A percentile compares a stretch with the other conserved stretches of the same genome.
phyloP scores from a whole-genome alignment of 23 tunicate genomes.

The Clavelina lepadiformis region DNA sequence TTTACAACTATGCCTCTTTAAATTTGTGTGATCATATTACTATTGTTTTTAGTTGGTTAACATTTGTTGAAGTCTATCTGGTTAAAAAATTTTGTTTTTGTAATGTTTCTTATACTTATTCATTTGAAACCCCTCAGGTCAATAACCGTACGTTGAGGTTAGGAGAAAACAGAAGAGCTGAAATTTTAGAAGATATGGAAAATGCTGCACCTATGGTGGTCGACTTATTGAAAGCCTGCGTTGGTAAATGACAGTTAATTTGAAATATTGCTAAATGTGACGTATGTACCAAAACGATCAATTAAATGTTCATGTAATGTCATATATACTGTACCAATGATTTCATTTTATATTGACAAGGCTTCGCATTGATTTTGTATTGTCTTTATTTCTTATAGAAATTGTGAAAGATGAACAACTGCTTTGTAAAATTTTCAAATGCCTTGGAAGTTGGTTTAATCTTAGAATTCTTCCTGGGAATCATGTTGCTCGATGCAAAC shows the following conservation, averaged over 20 bases:
- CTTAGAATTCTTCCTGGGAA: constrained; percentile 81
- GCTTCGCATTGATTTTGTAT: not conserved
- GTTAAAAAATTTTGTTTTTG: too few species aligned
- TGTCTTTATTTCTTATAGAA: constrained; percentile 25
- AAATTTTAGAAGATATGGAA: constrained; percentile 92
- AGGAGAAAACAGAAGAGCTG: constrained; percentile 81
- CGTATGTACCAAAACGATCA: not conserved
- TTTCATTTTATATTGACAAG: not conserved
- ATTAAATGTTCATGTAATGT: not conserved
- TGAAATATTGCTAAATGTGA: not conserved
- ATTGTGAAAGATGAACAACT: constrained; percentile 47
- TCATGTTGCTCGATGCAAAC: constrained; percentile 80
- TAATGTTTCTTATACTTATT: not conserved
- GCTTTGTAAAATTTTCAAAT: constrained; percentile 64
- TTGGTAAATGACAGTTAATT: constrained; percentile 28
- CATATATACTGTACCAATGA: not conserved
- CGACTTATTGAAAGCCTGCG: constrained; percentile 69
- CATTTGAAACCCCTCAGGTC: constrained; percentile 33
- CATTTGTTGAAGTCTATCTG: too few species aligned
- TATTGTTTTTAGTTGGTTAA: too few species aligned
- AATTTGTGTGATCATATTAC: too few species aligned
- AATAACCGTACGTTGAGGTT: constrained; percentile 60
- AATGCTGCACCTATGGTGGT: constrained; percentile 89
- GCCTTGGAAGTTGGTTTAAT: constrained; percentile 96
- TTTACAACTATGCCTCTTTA: too few species aligned